A percentile compares a stretch with the other conserved stretches of the same genome.
Evolutionary conservation across 2,113 vertebrate genomes (phyloP).

Genomic region (Tyrannus savana): DNA sequence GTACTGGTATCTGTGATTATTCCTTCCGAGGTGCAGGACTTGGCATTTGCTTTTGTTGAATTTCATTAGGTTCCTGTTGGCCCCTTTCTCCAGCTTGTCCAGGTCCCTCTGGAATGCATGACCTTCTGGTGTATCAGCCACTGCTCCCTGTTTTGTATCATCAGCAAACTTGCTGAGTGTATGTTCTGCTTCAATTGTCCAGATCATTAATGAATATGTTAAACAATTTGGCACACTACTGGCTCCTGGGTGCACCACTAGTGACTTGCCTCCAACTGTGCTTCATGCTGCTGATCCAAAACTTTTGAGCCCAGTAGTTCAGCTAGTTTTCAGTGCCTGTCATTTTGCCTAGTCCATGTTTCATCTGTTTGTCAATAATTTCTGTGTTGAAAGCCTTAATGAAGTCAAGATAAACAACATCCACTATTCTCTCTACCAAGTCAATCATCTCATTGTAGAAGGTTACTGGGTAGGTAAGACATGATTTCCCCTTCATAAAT

Average conservation of each 20-base stretch:
- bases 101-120: background rate
- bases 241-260: background rate
- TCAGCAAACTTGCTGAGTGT: background rate
- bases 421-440: background rate
- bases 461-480: background rate
- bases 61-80: background rate
- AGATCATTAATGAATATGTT: background rate
- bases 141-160: background rate
- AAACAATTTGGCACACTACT: background rate
- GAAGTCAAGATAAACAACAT: background rate
- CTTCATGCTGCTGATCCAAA: background rate
- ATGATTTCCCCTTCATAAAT: background rate
- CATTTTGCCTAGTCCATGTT: background rate
- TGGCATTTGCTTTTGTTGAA: background rate
- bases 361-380: background rate
- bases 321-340: background rate
- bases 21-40: background rate
- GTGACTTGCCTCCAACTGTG: background rate
- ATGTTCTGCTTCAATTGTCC: background rate
- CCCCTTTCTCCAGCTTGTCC: background rate
- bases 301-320: background rate
- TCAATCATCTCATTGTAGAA: background rate
- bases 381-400: background rate
- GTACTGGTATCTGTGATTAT: background rate
- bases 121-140: background rate